Percentiles rank a stretch among this genome's conserved stretches.
Evolutionary conservation across 2,888 invertebrate genomes (phyloP).

Genomic region (Malthinus seriepunctatus): DNA sequence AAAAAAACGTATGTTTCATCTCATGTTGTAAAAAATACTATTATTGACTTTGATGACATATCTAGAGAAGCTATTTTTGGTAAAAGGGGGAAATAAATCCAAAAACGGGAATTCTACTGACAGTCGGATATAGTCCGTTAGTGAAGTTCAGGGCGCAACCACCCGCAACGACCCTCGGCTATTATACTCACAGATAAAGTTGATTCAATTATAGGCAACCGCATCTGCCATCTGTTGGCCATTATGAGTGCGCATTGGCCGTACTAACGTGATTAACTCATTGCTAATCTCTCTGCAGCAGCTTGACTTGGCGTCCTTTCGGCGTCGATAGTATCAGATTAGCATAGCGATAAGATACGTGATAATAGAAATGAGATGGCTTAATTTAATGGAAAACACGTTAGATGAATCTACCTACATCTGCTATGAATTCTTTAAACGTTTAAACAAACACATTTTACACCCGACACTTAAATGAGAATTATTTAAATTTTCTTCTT

Average conservation of each 20-base stretch:
- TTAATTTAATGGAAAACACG: constrained; percentile 28
- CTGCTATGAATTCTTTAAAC: background rate
- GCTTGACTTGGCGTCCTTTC: constrained; percentile 36
- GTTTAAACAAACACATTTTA: background rate
- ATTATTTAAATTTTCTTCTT: no score
- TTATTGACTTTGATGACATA: background rate
- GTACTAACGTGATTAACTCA: constrained; percentile 53
- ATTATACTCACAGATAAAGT: constrained; percentile 56
- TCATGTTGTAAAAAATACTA: no score
- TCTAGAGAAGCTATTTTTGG: background rate
- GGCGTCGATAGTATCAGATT: constrained; percentile 32
- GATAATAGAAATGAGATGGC: constrained; percentile 33
- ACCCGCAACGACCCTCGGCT: constrained; percentile 52
- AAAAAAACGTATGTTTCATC: no score
- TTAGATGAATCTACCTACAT: constrained; percentile 6
- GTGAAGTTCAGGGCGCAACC: constrained; percentile 43
- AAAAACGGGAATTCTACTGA: constrained; percentile 36
- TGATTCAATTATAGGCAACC: constrained; percentile 57
- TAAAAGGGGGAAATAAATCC: constrained; percentile 6
- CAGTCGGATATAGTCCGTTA: constrained; percentile 43
- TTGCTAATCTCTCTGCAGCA: constrained; percentile 51
- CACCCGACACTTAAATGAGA: no score
- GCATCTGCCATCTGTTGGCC: constrained; percentile 57
- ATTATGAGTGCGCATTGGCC: constrained; percentile 53
- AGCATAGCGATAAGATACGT: constrained; percentile 31